A percentile compares a stretch with the other conserved stretches of the same genome.
phyloP scores from a whole-genome alignment of 2,797 vertebrate genomes.

The Poeciliopsis paucimaculata region DNA sequence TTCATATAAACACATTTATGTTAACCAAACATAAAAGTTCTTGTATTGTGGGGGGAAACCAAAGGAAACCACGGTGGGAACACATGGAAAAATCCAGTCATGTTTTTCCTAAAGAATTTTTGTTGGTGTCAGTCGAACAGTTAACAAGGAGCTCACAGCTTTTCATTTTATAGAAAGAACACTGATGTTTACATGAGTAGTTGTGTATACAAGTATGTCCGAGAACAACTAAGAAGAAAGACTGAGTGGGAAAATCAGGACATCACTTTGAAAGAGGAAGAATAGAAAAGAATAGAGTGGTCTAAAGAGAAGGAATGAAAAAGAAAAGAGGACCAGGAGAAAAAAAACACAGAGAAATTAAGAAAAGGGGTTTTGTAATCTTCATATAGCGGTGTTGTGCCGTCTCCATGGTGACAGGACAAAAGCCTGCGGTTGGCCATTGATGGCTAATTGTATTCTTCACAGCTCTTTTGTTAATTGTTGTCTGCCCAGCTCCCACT shows the following conservation, averaged over 20 bases:
- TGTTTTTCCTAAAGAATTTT: background rate
- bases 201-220: background rate
- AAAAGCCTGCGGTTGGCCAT: slow-evolving; percentile 88
- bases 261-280: slow-evolving; percentile 46
- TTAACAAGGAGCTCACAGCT: background rate
- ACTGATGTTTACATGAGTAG: slow-evolving; percentile 1
- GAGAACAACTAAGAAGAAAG: slow-evolving; percentile 25
- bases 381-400: slow-evolving; percentile 85
- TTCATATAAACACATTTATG: background rate
- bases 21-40: background rate
- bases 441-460: slow-evolving; percentile 91
- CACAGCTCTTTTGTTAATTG: slow-evolving; percentile 91
- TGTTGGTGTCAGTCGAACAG: too few relatives aligned
- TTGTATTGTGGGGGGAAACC: background rate
- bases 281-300: slow-evolving; percentile 34
- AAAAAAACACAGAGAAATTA: slow-evolving; percentile 43
- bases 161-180: background rate
- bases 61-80: background rate
- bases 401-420: slow-evolving; percentile 86
- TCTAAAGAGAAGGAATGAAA: background rate
- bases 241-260: slow-evolving; percentile 31
- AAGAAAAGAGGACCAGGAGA: slow-evolving; percentile 24
- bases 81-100: background rate
- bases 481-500: slow-evolving; percentile 89
- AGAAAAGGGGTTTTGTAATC: slow-evolving; percentile 81